Evolutionary conservation across 2,113 vertebrate species (phyloP).

Genomic region (Platysteira castanea): DNA sequence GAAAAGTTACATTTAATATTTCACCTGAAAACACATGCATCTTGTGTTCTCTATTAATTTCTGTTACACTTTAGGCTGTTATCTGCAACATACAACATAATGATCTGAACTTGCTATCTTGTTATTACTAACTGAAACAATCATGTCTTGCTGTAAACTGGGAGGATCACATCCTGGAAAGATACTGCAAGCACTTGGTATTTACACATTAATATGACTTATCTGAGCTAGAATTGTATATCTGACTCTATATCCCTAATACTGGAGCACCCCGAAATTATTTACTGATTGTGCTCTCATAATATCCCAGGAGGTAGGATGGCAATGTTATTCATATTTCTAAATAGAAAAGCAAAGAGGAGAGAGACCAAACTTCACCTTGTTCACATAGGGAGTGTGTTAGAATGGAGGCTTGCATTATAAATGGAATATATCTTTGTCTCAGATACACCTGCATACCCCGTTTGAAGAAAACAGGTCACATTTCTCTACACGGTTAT

Average conservation of each 20-base stretch:
- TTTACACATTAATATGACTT: background rate
- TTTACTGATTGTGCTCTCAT: background rate
- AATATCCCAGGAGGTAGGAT: background rate
- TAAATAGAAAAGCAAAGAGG: background rate
- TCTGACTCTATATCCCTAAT: background rate
- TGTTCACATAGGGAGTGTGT: background rate
- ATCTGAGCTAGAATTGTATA: background rate
- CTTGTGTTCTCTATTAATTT: background rate
- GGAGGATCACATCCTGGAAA: background rate
- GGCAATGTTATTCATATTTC: background rate
- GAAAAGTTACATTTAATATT: background rate
- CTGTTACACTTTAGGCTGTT: background rate
- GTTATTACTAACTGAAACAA: background rate
- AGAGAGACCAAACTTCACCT: background rate
- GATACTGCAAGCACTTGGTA: background rate
- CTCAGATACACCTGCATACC: background rate
- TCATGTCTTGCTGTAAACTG: background rate
- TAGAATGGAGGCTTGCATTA: background rate
- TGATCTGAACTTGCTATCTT: background rate
- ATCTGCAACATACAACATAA: background rate
- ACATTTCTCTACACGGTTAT: background rate
- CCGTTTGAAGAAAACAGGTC: background rate
- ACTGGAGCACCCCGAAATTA: background rate
- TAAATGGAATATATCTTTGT: background rate
- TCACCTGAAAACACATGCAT: background rate